These are phyloP conservation scores for Nannospalax galili DNA, from an alignment of 2,113 vertebrate genomes.

Conservation along the genomic window DNA sequence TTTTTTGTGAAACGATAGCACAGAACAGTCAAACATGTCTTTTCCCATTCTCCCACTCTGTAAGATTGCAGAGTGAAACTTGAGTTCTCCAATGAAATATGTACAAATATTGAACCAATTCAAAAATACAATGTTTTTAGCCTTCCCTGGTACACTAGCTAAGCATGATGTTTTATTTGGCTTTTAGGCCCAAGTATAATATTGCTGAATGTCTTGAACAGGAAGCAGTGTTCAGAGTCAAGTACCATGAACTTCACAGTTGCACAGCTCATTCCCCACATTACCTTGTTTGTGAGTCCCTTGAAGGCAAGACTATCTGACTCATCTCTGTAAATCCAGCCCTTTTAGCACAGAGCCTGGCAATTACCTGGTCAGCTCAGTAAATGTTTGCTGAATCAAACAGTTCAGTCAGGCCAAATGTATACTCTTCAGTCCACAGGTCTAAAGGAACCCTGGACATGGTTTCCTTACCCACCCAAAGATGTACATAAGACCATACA, in stretches of 20 bases:
- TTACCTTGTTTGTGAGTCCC: neutral
- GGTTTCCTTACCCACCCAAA: neutral
- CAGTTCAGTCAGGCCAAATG: neutral
- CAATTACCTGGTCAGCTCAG: neutral
- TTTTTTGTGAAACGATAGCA: neutral
- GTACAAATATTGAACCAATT: neutral
- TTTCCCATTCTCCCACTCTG: neutral
- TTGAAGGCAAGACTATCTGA: neutral
- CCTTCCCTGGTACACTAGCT: neutral
- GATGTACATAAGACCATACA: neutral
- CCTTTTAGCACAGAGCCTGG: neutral
- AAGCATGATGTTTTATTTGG: neutral
- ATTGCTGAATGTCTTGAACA: neutral
- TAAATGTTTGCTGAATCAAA: neutral
- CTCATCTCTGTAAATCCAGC: neutral
- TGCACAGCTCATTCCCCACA: neutral
- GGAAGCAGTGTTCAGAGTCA: neutral
- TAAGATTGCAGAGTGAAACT: neutral
- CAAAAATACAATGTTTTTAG: neutral
- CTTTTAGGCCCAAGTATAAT: neutral
- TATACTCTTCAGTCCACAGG: neutral
- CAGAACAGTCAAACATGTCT: neutral
- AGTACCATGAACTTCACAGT: neutral
- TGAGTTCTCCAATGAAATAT: neutral
- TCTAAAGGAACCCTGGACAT: neutral